Conservation (phyloP, 2,888 invertebrate species). For the Athalia rosae region DNA sequence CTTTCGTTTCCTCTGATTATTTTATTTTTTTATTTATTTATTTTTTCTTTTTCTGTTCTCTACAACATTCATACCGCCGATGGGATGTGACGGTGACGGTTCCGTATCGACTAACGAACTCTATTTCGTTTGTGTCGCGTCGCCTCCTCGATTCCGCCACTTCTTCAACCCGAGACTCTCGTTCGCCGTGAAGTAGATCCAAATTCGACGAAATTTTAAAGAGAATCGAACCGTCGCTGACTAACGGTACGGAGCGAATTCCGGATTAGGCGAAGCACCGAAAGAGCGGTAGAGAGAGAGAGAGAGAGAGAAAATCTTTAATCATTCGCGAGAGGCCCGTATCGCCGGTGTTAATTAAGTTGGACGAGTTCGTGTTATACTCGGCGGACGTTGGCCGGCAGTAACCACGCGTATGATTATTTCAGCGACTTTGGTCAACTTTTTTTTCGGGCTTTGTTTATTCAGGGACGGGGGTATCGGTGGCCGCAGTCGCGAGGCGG, state of each 20-base stretch:
- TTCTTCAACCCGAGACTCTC: background rate
- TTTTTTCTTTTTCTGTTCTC: background rate
- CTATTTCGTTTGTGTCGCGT: slow-evolving; percentile 41
- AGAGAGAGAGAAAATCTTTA: background rate
- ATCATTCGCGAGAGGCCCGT: background rate
- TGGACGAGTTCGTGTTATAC: slow-evolving; percentile 36
- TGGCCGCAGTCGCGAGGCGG: slow-evolving; percentile 50
- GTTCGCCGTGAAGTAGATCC: too few species aligned
- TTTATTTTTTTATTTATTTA: too few species aligned
- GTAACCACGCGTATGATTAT: slow-evolving; percentile 50
- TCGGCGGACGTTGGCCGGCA: slow-evolving; percentile 30
- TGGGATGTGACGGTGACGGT: slow-evolving; percentile 63
- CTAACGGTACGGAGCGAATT: background rate
- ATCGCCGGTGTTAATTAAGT: slow-evolving; percentile 35
- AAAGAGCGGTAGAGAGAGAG: background rate
- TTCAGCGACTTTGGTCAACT: slow-evolving; percentile 56
- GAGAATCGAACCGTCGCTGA: background rate
- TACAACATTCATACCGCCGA: slow-evolving; percentile 48
- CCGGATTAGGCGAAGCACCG: too few species aligned
- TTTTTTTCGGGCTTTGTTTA: slow-evolving; percentile 67
- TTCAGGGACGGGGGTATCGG: slow-evolving; percentile 69
- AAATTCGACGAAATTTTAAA: too few species aligned
- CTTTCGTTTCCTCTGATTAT: background rate
- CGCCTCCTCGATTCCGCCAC: background rate
- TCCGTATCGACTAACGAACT: slow-evolving; percentile 66